Base-by-base conservation (phyloP, 2,888 invertebrate species). In the Cybosia mesomella region DNA sequence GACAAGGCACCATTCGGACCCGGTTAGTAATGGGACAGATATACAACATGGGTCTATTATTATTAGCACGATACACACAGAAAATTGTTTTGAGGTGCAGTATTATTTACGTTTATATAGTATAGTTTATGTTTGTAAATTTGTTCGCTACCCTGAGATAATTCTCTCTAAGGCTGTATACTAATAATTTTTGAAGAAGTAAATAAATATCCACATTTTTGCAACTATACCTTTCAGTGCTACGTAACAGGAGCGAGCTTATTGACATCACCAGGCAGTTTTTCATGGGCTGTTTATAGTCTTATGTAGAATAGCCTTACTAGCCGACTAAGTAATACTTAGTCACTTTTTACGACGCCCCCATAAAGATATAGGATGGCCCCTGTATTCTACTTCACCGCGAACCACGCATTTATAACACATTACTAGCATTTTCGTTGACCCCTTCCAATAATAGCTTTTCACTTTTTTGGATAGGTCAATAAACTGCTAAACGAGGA, bases 401-500 rank as follows among this genome's bases (percentile, higher is more conserved):
- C 39, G 15, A 39, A 18, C 18, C n/a, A 49, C n/a, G 9, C 49
- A n/a, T 49, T 49, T 49, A 49, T n/a, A 49, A n/a, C 49, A 8
- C 49, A n/a, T 49, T 49, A 49, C n/a, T 49, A 49, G n/a, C 49
- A n/a, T n/a, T 49, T 49, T 49, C 9, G 49, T n/a, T 49, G 49
- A 49, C n/a, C 49, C n/a, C n/a, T 49, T n/a, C 9, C 18, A 18
- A 43, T 18, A 43, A 43, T 49, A n/a, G n/a, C 8, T 18, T 43
- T 49, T n/a, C 8, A 7, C 18, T 43, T 43, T 49, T 0, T 49
- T n/a, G n/a, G 18, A 18, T 18, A n/a, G 49, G n/a, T 49, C 49
- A 49, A 49, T 49, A n/a, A 49, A 49, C 49, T 49, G 18, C n/a
- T n/a, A 49, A 49, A 49, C n/a, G n/a, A 49, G 49, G 49, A 49